These are phyloP conservation scores for Anorthoa munda DNA, from an alignment of 2,888 invertebrate species.

Conservation along the genomic window DNA sequence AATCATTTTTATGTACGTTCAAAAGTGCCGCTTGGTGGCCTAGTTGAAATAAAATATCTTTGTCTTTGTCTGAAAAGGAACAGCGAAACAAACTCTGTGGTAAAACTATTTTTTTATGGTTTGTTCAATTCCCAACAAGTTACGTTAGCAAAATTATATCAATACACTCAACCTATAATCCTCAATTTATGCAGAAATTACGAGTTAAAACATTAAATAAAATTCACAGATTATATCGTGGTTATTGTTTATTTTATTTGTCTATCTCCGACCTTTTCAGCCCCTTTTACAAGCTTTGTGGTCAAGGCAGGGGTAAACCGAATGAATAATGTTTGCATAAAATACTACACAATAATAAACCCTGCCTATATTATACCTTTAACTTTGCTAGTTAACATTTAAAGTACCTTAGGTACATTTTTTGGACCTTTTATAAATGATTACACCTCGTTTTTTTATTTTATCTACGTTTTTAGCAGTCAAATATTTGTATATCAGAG, in stretches of 20 bases:
- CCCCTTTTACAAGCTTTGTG: conserved; percentile 44
- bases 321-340: conserved; percentile 59
- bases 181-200: conserved; percentile 3
- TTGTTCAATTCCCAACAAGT: neutral
- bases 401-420: conserved; percentile 11
- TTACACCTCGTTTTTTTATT: neutral
- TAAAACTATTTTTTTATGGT: too few species aligned
- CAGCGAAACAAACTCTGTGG: too few species aligned
- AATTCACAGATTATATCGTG: conserved; percentile 36
- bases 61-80: too few species aligned
- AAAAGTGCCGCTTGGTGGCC: too few species aligned
- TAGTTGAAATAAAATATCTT: too few species aligned
- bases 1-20: too few species aligned
- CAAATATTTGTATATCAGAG: neutral
- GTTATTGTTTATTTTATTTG: conserved; percentile 53
- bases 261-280: conserved; percentile 39
- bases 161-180: neutral
- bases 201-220: conserved; percentile 37
- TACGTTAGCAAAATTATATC: neutral
- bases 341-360: conserved; percentile 45
- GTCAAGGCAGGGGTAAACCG: conserved; percentile 24
- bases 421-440: neutral
- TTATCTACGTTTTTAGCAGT: neutral
- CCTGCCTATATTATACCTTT: neutral
- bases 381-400: conserved; percentile 11